Base-by-base conservation (phyloP, 2,888 invertebrate genomes). In the Folsomia candida region DNA sequence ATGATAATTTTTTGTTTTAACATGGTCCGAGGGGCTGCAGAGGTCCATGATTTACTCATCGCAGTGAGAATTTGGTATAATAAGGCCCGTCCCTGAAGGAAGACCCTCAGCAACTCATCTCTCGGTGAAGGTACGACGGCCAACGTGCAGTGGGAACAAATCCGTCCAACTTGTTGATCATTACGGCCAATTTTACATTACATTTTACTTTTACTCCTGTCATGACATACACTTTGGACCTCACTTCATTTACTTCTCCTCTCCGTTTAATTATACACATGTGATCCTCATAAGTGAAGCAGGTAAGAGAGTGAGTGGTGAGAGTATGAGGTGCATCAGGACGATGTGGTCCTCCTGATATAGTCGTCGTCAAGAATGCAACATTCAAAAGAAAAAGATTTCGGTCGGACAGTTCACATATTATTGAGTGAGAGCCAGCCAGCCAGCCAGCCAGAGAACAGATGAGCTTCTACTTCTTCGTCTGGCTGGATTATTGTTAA, bases 1-100 rank as follows among this genome's bases (percentile, higher is more conserved):
- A 62, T 62, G 62, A 62, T 62, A 62, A 62, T 62, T 62, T 62
- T 29, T 4, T 28, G 4, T 62, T 62, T 20, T 62, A 62, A 60
- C 22, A 6, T 4, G 26, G 27, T 9, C 20, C 20, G 26, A 9
- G 22, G 20, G 57, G 3, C 62, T n/a, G n/a, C n/a, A n/a, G n/a
- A n/a, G n/a, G n/a, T n/a, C 27, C 29, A 62, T 28, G 62, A 62
- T 62, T 62, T 62, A 62, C 27, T 60, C 6, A 24, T 6, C 11
- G 14, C n/a, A n/a, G n/a, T n/a, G n/a, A n/a, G n/a, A n/a, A n/a
- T n/a, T n/a, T n/a, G n/a, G n/a, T n/a, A n/a, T n/a, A n/a, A 18
- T 47, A 47, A 47, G 47, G 47, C 47, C 47, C 47, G 9, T 47
- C 18, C n/a, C n/a, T n/a, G n/a, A n/a, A n/a, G n/a, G n/a, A n/a